Conservation (phyloP, 2,797 vertebrate genomes). For the Protonibea diacanthus region DNA sequence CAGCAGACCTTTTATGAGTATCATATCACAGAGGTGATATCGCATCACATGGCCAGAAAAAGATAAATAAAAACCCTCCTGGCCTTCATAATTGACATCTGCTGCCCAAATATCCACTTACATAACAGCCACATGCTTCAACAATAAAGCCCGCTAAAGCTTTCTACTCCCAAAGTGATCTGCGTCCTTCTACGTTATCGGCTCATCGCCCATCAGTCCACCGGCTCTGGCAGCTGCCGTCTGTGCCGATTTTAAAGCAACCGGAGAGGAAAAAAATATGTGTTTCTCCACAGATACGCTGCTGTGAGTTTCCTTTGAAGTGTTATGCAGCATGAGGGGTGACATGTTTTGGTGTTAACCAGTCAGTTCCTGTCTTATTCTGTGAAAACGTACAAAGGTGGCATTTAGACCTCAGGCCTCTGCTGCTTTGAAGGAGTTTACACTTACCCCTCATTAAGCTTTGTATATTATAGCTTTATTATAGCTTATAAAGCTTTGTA, state of each 20-base stretch:
- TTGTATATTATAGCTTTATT: too few species aligned
- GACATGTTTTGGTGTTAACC: slow-evolving; percentile 33
- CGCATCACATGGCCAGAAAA: background rate
- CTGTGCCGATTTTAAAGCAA: slow-evolving; percentile 24
- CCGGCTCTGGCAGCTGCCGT: slow-evolving; percentile 47
- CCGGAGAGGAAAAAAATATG: slow-evolving; percentile 31
- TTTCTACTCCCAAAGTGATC: slow-evolving; percentile 57
- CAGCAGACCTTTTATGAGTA: slow-evolving; percentile 1
- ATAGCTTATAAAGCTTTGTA: too few species aligned
- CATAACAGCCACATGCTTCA: slow-evolving; percentile 62
- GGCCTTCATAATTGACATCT: slow-evolving; percentile 64
- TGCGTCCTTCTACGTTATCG: slow-evolving; percentile 36
- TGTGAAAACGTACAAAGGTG: slow-evolving; percentile 33
- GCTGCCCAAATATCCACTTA: slow-evolving; percentile 63
- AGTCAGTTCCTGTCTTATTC: slow-evolving; percentile 61
- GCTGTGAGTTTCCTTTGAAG: slow-evolving; percentile 9
- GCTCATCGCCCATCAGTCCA: slow-evolving; percentile 41
- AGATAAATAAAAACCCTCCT: background rate
- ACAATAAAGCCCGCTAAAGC: slow-evolving; percentile 71
- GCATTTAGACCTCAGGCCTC: slow-evolving; percentile 9
- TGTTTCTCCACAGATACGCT: background rate
- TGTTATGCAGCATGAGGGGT: slow-evolving; percentile 1
- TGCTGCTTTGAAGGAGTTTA: background rate
- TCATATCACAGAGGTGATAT: background rate
- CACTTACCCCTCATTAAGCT: too few species aligned